A percentile compares a stretch with the other conserved stretches of the same genome.
These are phyloP conservation scores for Amphipoea lucens DNA, from an alignment of 2,888 invertebrate genomes.

Conservation along the genomic window DNA sequence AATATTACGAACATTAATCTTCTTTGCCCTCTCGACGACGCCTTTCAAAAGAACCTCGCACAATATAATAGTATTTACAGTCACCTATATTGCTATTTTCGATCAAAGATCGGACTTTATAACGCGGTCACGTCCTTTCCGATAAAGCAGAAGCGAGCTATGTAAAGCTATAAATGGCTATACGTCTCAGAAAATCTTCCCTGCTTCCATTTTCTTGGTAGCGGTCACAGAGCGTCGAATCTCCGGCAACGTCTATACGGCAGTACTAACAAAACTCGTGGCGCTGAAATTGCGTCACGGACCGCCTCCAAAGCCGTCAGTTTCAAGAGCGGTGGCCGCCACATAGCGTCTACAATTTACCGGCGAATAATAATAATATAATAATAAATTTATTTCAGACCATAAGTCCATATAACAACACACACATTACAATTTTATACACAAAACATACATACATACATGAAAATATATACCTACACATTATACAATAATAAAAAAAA, in stretches of 20 bases:
- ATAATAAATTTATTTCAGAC: too few species aligned
- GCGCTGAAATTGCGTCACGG: background rate
- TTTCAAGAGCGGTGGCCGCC: background rate
- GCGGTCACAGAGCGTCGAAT: background rate
- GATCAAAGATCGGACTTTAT: constrained; percentile 26
- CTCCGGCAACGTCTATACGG: background rate
- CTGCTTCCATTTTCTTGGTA: constrained; percentile 12
- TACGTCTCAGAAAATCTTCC: constrained; percentile 20
- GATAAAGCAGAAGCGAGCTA: constrained; percentile 19
- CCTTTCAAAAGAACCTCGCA: background rate
- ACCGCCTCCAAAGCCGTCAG: background rate
- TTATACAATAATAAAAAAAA: too few species aligned
- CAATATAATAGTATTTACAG: constrained; percentile 19
- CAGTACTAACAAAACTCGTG: background rate
- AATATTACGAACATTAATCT: background rate
- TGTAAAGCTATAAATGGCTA: constrained; percentile 18
- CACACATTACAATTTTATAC: too few species aligned
- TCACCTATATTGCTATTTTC: constrained; percentile 28
- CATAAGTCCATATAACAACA: too few species aligned
- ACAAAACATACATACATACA: too few species aligned
- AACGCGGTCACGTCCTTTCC: constrained; percentile 29
- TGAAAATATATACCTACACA: too few species aligned
- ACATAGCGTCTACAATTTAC: background rate
- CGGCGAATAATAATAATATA: too few species aligned
- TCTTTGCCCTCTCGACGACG: background rate